A percentile compares a stretch with the other conserved stretches of the same genome.
Conservation (phyloP, 1,140 invertebrate species). For the Drosophila kepulauana region DNA sequence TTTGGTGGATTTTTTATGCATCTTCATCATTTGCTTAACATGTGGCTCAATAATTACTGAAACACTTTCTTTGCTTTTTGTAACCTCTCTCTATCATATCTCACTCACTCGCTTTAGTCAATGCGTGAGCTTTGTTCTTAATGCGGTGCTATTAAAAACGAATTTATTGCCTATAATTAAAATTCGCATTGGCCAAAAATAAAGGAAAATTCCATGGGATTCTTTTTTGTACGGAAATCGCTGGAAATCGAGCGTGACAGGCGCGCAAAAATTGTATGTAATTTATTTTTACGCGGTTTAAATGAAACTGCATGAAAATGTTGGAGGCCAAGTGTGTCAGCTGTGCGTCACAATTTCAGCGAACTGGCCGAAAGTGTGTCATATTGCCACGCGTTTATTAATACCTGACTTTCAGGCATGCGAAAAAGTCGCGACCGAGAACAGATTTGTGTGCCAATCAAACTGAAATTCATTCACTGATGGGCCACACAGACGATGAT, state of each 20-base stretch:
- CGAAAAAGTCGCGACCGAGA: slow-evolving; percentile 40
- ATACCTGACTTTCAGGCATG: slow-evolving; percentile 62
- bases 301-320: slow-evolving; percentile 32
- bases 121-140: slow-evolving; percentile 46
- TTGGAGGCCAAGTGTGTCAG: slow-evolving; percentile 63
- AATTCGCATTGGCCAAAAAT: slow-evolving; percentile 38
- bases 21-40: slow-evolving; percentile 15
- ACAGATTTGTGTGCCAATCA: slow-evolving; percentile 65
- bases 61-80: slow-evolving; percentile 6
- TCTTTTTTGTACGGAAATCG: slow-evolving; percentile 61
- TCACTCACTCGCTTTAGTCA: background rate
- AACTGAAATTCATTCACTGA: slow-evolving; percentile 39
- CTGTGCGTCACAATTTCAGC: slow-evolving; percentile 61
- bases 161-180: slow-evolving; percentile 81
- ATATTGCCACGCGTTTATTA: slow-evolving; percentile 72
- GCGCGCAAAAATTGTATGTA: slow-evolving; percentile 28
- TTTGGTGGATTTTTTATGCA: background rate
- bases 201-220: slow-evolving; percentile 24
- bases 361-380: slow-evolving; percentile 71
- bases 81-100: background rate
- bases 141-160: slow-evolving; percentile 72
- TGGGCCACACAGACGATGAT: slow-evolving; percentile 37
- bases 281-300: slow-evolving; percentile 44
- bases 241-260: slow-evolving; percentile 70
- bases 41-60: slow-evolving; percentile 18